phyloP scores from a whole-genome alignment of 1,140 invertebrate species.

The Archivesica marissinica region DNA sequence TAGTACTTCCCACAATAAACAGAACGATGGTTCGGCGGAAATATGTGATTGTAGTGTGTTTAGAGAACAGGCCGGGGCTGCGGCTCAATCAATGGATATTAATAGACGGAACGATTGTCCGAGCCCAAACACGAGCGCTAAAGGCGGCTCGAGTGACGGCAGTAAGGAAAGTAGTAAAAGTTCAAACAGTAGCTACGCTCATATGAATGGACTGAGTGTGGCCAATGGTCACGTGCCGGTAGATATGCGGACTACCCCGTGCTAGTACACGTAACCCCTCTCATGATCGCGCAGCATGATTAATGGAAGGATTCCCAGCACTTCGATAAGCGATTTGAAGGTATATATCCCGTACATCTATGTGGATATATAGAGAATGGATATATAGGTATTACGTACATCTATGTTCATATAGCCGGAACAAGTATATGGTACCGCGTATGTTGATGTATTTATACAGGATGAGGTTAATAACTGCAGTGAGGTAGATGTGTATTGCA shows the following conservation, averaged over 20 bases:
- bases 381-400: not conserved
- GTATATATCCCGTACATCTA: not conserved
- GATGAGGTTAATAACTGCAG: not conserved
- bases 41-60: conserved; percentile 74
- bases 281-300: conserved; percentile 3
- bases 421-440: not conserved
- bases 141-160: conserved; percentile 78
- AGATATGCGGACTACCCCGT: conserved; percentile 70
- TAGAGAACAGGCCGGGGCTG: conserved; percentile 56
- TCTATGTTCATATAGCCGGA: not conserved
- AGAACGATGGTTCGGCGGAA: conserved; percentile 63
- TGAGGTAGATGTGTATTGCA: not conserved
- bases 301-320: not conserved
- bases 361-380: not conserved
- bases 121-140: conserved; percentile 72
- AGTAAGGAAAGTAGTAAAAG: conserved; percentile 84
- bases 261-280: conserved; percentile 66
- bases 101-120: conserved; percentile 73
- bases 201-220: conserved; percentile 76
- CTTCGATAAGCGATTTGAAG: no score
- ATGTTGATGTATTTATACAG: not conserved
- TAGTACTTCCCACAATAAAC: conserved; percentile 56
- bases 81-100: conserved; percentile 63
- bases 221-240: conserved; percentile 83
- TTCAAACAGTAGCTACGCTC: conserved; percentile 81